Evolutionary conservation across 2,797 vertebrate species (phyloP).

Genomic region (Graptemys geographica): DNA sequence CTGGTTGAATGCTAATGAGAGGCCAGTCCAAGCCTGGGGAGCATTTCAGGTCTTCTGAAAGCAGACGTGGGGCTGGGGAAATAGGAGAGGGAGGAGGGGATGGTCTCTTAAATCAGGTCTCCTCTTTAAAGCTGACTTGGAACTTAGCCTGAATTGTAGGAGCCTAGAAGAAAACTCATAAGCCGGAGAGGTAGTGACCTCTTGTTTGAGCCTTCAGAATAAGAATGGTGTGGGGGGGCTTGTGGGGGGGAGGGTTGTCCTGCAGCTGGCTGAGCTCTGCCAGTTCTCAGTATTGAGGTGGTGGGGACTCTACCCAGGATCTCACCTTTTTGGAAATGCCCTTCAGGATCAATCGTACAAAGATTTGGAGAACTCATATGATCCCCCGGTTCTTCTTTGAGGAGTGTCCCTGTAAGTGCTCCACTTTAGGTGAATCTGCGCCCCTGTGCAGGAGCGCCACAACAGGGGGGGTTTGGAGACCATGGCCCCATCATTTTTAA

Average conservation of each 20-base stretch:
- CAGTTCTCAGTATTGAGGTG: conserved; percentile 27
- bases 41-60: conserved; percentile 23
- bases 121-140: neutral
- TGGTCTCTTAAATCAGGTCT: neutral
- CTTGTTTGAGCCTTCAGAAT: neutral
- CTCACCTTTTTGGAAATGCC: conserved; percentile 49
- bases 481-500: too few relatives aligned
- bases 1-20: conserved; percentile 40
- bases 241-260: conserved; percentile 38
- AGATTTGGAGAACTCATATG: conserved; percentile 44
- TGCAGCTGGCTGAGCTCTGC: neutral
- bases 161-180: neutral
- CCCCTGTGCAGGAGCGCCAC: too few relatives aligned
- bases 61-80: conserved; percentile 16
- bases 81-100: neutral
- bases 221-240: neutral
- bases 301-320: neutral
- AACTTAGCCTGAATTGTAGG: conserved; percentile 3
- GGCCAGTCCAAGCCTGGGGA: conserved; percentile 23
- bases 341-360: conserved; percentile 55
- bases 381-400: conserved; percentile 13
- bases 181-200: neutral
- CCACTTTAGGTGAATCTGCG: too few relatives aligned
- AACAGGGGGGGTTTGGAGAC: too few relatives aligned
- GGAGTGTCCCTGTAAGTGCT: too few relatives aligned